A percentile compares a stretch with the other conserved stretches of the same genome.
phyloP scores from a whole-genome alignment of 2,888 invertebrate genomes.

The Carpatolechia fugitivella region DNA sequence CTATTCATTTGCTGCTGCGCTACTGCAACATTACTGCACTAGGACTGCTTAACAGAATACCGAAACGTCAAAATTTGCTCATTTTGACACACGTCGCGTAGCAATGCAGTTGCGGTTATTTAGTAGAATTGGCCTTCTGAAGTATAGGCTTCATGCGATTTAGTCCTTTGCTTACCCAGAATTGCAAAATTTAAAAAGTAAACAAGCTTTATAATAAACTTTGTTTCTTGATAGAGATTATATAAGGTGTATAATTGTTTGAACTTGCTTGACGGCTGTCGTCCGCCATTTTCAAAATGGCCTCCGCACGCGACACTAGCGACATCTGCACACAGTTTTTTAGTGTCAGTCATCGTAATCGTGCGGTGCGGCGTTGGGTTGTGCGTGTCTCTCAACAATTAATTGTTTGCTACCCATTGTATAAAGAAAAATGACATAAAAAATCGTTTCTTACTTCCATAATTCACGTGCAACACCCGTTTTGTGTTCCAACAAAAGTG shows the following conservation, averaged over 20 bases:
- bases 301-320: constrained; percentile 43
- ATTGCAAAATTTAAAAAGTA: no score
- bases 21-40: no score
- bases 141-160: no score
- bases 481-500: constrained; percentile 34
- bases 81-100: no score
- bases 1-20: no score
- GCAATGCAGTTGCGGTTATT: no score
- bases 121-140: no score
- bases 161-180: no score
- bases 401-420: constrained; percentile 72
- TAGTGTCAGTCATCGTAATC: constrained; percentile 74
- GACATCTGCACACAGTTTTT: constrained; percentile 68
- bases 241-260: constrained; percentile 38
- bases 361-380: constrained; percentile 48
- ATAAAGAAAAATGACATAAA: constrained; percentile 61
- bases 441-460: constrained; percentile 40
- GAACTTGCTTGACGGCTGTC: constrained; percentile 52
- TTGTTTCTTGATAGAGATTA: no score
- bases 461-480: constrained; percentile 33
- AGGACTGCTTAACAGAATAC: no score
- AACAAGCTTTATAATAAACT: background rate
- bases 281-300: constrained; percentile 73
- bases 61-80: no score
- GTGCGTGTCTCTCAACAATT: constrained; percentile 38